phyloP scores from a whole-genome alignment of 2,113 vertebrate genomes.

The Eupsittula cactorum region DNA sequence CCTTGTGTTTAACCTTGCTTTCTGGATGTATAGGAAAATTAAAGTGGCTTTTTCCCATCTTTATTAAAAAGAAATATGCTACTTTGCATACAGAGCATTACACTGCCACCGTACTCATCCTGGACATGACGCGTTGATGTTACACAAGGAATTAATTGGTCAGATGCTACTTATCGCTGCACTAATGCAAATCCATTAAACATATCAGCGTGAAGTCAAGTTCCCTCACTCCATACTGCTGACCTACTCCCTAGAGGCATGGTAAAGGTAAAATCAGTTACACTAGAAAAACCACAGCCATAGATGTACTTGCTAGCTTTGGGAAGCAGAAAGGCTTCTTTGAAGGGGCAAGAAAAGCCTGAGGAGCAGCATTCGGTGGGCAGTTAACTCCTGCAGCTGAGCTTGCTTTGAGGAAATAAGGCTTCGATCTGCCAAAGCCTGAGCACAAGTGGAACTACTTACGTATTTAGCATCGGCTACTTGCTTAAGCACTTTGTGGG shows the following conservation, averaged over 20 bases:
- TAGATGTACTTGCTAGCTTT: neutral
- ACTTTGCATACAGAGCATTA: neutral
- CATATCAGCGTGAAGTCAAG: neutral
- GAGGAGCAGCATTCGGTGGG: neutral
- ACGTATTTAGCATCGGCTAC: neutral
- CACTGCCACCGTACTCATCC: neutral
- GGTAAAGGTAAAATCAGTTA: neutral
- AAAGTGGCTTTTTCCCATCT: neutral
- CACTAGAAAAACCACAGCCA: neutral
- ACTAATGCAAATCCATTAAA: neutral
- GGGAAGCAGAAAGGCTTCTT: neutral
- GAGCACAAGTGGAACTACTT: conserved; percentile 2
- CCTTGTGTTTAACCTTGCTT: neutral
- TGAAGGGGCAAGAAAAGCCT: neutral
- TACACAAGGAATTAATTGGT: neutral
- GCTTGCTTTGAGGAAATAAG: neutral
- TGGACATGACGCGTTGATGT: neutral
- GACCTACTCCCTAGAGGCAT: neutral
- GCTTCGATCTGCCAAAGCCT: neutral
- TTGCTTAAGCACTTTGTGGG: conserved; percentile 3
- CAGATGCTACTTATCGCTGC: neutral
- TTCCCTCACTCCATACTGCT: neutral
- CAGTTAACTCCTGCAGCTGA: neutral
- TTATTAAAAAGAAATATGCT: neutral
- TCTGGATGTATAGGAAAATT: neutral